Conservation (phyloP, 2,888 invertebrate genomes). For the Eurytoma adleriae region DNA sequence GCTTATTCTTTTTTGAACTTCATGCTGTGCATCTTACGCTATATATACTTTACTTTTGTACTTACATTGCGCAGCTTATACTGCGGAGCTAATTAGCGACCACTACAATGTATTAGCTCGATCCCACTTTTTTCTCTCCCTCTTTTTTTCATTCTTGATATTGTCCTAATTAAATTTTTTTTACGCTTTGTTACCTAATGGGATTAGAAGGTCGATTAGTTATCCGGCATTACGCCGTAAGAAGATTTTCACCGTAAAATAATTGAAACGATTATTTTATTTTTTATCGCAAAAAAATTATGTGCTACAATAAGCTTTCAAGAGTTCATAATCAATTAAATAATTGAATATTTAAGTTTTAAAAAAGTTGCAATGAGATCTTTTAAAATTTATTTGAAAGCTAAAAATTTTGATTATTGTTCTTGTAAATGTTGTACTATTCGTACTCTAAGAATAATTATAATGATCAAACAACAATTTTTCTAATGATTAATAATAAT, state of each 20-base stretch:
- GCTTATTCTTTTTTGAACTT: slow-evolving; percentile 51
- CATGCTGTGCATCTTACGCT: slow-evolving; percentile 54
- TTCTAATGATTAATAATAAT: too few relatives aligned
- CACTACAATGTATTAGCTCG: slow-evolving; percentile 50
- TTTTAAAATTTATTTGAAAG: too few relatives aligned
- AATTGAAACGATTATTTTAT: neutral
- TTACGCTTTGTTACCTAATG: neutral
- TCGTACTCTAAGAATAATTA: too few relatives aligned
- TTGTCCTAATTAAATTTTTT: slow-evolving; percentile 26
- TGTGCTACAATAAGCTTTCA: neutral
- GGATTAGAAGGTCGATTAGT: slow-evolving; percentile 19
- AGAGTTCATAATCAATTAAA: neutral
- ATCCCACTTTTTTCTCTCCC: slow-evolving; percentile 22
- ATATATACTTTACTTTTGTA: slow-evolving; percentile 39
- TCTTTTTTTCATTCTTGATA: slow-evolving; percentile 19
- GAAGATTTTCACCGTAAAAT: neutral
- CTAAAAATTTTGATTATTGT: too few relatives aligned
- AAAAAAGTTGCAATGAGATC: too few relatives aligned
- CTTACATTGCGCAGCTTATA: slow-evolving; percentile 41
- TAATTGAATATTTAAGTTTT: neutral
- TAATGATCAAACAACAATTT: too few relatives aligned
- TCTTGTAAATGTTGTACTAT: too few relatives aligned
- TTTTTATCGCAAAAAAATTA: neutral
- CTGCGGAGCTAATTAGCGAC: slow-evolving; percentile 45
- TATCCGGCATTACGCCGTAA: neutral